phyloP scores from a whole-genome alignment of 2,888 invertebrate species.

The Zelleria hepariella region DNA sequence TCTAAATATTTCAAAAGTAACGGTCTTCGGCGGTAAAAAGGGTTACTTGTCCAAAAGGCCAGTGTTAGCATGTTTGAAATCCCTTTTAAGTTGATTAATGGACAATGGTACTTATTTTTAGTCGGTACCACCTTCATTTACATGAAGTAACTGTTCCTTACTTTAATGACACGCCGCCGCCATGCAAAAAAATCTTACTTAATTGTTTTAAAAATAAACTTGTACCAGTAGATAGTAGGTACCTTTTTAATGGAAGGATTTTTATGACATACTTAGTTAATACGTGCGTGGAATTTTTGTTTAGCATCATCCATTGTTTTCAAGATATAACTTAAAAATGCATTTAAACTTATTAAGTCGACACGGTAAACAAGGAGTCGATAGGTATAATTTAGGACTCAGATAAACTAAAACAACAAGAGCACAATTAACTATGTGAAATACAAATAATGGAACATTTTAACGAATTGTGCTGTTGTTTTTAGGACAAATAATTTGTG shows the following conservation, averaged over 20 bases:
- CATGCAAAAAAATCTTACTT: neutral
- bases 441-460: slow-evolving; percentile 14
- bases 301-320: neutral
- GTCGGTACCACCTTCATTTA: slow-evolving; percentile 20
- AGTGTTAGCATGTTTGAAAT: slow-evolving; percentile 37
- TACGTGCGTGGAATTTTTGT: neutral
- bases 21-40: slow-evolving; percentile 52
- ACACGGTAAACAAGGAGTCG: neutral
- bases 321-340: neutral
- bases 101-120: slow-evolving; percentile 54
- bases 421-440: slow-evolving; percentile 12
- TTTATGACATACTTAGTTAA: neutral
- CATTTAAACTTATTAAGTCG: neutral
- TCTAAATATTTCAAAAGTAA: slow-evolving; percentile 49
- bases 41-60: slow-evolving; percentile 41
- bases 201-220: neutral
- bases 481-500: neutral
- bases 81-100: slow-evolving; percentile 62
- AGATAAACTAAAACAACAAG: slow-evolving; percentile 8
- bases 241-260: too few species aligned
- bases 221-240: too few species aligned
- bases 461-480: neutral
- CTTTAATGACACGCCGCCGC: neutral
- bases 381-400: neutral
- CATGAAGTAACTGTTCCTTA: slow-evolving; percentile 20